Evolutionary conservation across 2,797 vertebrate species (phyloP), one percentile per base, ranked within the genome.

Genomic region (Brachyalestes nurse): DNA sequence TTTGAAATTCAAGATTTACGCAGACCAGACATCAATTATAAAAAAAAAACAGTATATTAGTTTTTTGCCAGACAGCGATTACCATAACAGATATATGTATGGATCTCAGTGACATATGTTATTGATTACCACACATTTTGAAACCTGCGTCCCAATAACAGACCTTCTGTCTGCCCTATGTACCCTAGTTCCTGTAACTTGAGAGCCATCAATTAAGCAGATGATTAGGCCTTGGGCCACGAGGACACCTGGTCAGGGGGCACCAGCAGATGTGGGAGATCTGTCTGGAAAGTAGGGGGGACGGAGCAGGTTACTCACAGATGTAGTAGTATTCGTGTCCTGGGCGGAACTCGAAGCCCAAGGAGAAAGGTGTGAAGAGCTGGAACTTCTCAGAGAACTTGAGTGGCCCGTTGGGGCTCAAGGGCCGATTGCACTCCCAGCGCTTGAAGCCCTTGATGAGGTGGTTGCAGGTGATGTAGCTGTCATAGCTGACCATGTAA

Each of bases 331-430:
- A 98, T 87, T 97, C 97, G 0, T 98, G 96, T 57, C 97, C 97
- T 0, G 97, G 97, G 3, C 97, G 89, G 93, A 98, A 99, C 93
- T 99, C 97, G 2, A 98, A 99, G 78, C 97, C 97, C 86, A 98
- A 92, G 4, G 97, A 98, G 92, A 99, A 99, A 17, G 97, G 97
- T 0, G 97, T 99, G 93, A 98, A 99, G 85, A 98, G 97, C 89
- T 99, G 97, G 92, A 99, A 98, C 92, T 99, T 99, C 93, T 99
- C 97, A 0, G 97, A 98, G 91, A 99, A 98, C 91, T 96, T 96
- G 89, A 99, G 95, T 9, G 97, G 96, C 0, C 97, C 97, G 23
- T 89, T 95, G 60, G 95, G 93, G 14, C 96, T 95, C 57, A 92
- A 95, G 0, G 97, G 97, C 9, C 96, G 92, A 91, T 97, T 97